Conservation (phyloP, 2,113 vertebrate genomes). For the Candoia aspera region DNA sequence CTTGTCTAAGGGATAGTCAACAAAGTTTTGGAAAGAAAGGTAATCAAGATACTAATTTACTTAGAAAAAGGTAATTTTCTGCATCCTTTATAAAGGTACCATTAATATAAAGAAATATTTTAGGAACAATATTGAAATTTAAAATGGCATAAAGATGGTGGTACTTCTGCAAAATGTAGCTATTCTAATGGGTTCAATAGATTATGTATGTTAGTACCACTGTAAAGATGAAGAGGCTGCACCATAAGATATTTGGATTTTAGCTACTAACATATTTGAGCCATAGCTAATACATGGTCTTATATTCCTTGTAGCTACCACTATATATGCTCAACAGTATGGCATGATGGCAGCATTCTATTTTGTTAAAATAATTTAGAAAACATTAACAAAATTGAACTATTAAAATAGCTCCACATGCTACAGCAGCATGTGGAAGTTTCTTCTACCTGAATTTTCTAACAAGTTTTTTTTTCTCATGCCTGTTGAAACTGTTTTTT, state of each 20-base stretch:
- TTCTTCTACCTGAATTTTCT: constrained; percentile 65
- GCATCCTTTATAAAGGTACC: constrained; percentile 83
- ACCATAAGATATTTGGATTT: constrained; percentile 77
- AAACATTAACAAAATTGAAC: constrained; percentile 75
- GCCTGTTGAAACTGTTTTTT: constrained; percentile 49
- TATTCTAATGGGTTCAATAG: constrained; percentile 75
- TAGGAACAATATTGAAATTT: constrained; percentile 81
- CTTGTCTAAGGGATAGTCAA: constrained; percentile 79
- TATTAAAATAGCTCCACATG: constrained; percentile 67
- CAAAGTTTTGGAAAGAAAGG: constrained; percentile 79
- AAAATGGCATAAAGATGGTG: constrained; percentile 70
- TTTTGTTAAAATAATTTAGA: constrained; percentile 75
- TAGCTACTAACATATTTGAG: constrained; percentile 75
- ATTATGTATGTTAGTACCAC: constrained; percentile 78
- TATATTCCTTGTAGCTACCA: constrained; percentile 74
- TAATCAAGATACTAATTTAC: constrained; percentile 82
- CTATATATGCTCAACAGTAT: constrained; percentile 67
- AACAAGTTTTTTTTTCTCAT: constrained; percentile 60
- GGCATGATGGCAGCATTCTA: constrained; percentile 62
- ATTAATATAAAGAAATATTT: constrained; percentile 83
- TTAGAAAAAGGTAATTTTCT: constrained; percentile 80
- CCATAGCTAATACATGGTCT: constrained; percentile 72
- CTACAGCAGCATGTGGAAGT: constrained; percentile 63
- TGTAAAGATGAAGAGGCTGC: constrained; percentile 79
- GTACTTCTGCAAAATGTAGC: constrained; percentile 79